These are phyloP conservation scores for Psophia crepitans DNA, from an alignment of 2,113 vertebrate genomes.

Conservation along the genomic window DNA sequence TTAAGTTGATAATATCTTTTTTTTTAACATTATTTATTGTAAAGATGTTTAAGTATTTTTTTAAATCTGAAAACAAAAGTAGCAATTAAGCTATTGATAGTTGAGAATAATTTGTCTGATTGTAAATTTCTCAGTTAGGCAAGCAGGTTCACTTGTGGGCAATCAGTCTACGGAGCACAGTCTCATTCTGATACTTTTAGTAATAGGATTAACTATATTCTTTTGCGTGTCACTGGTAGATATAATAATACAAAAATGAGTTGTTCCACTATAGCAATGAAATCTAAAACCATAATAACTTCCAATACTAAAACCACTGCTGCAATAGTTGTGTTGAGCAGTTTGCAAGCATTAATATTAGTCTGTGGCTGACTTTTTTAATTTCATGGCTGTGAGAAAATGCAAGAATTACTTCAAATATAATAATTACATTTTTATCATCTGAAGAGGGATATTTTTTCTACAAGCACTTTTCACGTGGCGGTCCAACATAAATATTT, in stretches of 20 bases:
- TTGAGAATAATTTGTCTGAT: background rate
- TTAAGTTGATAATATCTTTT: background rate
- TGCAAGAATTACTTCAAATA: constrained; percentile 12
- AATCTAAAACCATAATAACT: background rate
- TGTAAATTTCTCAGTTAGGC: background rate
- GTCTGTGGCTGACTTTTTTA: background rate
- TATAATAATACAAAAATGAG: background rate
- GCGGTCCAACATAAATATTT: constrained; percentile 20
- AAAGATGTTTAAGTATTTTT: background rate
- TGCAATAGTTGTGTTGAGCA: background rate
- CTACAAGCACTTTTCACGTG: constrained; percentile 35
- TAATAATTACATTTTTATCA: constrained; percentile 28
- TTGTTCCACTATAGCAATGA: background rate
- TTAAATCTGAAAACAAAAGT: background rate
- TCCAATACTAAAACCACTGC: background rate
- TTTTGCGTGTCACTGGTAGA: background rate
- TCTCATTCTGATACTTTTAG: background rate
- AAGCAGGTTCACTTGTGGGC: background rate
- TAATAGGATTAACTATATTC: background rate
- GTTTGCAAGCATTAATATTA: constrained; percentile 7
- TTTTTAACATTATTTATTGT: background rate
- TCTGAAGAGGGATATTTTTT: constrained; percentile 20
- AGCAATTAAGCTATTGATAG: background rate
- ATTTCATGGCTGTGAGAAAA: constrained; percentile 36
- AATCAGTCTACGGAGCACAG: background rate